Evolutionary conservation across 2,797 vertebrate genomes (phyloP), one percentile per base, ranked within the genome.

Genomic region (Notolabrus celidotus): DNA sequence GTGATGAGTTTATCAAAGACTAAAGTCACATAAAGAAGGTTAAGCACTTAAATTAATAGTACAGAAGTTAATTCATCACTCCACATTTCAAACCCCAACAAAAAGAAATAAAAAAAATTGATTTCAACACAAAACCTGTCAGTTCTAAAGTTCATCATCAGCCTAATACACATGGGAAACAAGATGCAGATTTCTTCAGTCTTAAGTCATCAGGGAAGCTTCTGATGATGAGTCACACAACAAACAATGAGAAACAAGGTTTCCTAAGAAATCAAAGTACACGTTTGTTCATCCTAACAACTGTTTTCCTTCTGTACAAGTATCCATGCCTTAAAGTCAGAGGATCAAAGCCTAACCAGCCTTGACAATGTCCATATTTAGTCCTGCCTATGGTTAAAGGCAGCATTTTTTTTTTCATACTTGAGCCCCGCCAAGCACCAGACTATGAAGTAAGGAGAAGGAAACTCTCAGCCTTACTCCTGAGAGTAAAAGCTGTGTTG

Each of bases 301-400:
- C 42, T 55, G 31, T 58, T 64, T 47, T 61, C 10, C 47, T 20
- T 62, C 33, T 52, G 20, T 39, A 15, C 19, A 67, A 66, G 54
- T 2, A 9, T 11, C 25, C 9, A 7, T 22, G 63, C 39, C 41
- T 10, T 10, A 41, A 38, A 68, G 62, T 34, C 9, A 8, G 31
- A 67, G 17, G 61, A 64, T 71, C 47, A 46, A 68, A 76, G 43
- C 39, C 14, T 69, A 38, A 27, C 42, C 36, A 41, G n/a, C 20
- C 47, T 56, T 54, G 39, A 74, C 57, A 54, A 76, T 67, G 23
- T 76, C 71, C 78, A 82, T 74, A 71, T 85, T 86, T 79, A 78
- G 81, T 77, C 74, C 73, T 63, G 6, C 58, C 70, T 67, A 60
- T 57, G 29, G 69, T 76, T 57, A 53, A 67, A 7, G 1, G 55